Evolutionary conservation across 1,140 invertebrate species (phyloP), one percentile per base, ranked within the genome.

Genomic region (Solenopsis invicta): DNA sequence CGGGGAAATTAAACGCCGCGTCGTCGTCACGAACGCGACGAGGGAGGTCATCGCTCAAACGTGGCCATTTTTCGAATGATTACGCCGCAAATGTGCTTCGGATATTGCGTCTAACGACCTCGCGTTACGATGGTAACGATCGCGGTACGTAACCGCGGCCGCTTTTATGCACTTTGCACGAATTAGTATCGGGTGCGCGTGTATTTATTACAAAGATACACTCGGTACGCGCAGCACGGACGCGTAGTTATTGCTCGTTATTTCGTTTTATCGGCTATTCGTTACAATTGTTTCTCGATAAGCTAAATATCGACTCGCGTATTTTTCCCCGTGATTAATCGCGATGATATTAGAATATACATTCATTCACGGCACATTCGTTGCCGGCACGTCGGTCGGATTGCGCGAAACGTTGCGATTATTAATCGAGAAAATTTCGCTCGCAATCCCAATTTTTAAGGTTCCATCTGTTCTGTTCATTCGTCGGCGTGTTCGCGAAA

Each of bases 81-180:
- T 37, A 82, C 56, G 41, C 24, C 52, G 41, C 67, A 74, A 61
- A 74, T 59, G 24, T 18, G 37, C 52, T 13, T 45, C 24, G 78
- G 50, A 81, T 69, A 81, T 81, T 45, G 78, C 66, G 66, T 56
- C 78, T 81, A 81, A 82, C 66, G 24, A 72, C 24, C 64, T 13
- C 67, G 50, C 78, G n/a, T 81, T 81, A 56, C 29, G 37, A 45
- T 59, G 10, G 67, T 48, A 82, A 82, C 80, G 66, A 82, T 72
- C 78, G 67, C 78, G 67, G 52, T 10, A 45, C 18, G n/a, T 29
- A 18, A 37, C 37, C 64, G 64, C 64, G 61, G n/a, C 48, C 48
- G 67, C 80, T 82, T 82, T 75, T 61, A 75, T 21, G 71, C 24
- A 75, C 80, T 84, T 74, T 84, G 45, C 41, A 41, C 41, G 80